Evolutionary conservation across 2,113 vertebrate species (phyloP).

Genomic region (Laticauda laticaudata): DNA sequence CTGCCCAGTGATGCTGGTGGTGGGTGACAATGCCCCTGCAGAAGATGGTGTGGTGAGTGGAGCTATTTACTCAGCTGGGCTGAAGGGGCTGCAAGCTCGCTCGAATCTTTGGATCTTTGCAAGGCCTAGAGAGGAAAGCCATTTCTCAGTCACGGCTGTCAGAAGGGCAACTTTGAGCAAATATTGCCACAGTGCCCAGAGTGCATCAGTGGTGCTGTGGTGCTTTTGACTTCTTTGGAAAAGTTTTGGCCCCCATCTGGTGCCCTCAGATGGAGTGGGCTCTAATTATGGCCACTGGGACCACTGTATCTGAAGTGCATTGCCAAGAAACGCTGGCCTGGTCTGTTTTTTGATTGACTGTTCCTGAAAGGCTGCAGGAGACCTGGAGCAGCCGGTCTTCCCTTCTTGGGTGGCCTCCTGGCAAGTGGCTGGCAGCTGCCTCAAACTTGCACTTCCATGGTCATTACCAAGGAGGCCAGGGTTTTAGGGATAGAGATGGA

Average conservation of each 20-base stretch:
- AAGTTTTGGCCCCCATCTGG: background rate
- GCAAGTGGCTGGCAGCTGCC: background rate
- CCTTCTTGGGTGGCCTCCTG: background rate
- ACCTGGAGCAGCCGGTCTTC: background rate
- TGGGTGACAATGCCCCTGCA: constrained; percentile 90
- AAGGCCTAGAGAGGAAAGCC: background rate
- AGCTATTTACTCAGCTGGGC: rapidly evolving
- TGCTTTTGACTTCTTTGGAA: background rate
- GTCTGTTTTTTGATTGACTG: background rate
- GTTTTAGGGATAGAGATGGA: background rate
- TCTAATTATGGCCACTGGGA: background rate
- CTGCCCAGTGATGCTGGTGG: constrained; percentile 94
- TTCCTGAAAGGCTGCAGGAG: background rate
- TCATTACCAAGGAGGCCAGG: background rate
- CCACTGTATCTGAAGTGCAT: background rate
- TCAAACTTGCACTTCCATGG: background rate
- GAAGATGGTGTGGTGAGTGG: constrained; percentile 94
- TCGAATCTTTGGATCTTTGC: background rate
- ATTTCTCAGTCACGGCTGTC: background rate
- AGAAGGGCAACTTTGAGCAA: background rate
- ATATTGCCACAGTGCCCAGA: background rate
- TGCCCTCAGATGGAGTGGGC: background rate
- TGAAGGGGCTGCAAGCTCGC: background rate
- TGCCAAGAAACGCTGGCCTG: background rate
- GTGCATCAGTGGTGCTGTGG: background rate